Base-by-base conservation (phyloP, 2,797 vertebrate species). In the Champsocephalus gunnari region DNA sequence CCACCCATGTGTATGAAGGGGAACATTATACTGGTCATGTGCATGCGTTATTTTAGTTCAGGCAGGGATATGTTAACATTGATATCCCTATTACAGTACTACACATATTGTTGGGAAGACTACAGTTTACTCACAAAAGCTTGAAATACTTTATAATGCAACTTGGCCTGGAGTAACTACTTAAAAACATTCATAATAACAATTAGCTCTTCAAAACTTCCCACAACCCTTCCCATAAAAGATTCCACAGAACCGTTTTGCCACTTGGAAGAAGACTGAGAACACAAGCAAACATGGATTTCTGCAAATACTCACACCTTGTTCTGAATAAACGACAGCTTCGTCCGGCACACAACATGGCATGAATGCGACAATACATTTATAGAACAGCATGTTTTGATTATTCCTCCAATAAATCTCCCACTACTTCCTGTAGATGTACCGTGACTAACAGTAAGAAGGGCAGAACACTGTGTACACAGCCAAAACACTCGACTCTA, bases 261-360 rank as follows among this genome's bases (percentile, higher is more conserved):
- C 66, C 7, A 38, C n/a, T 48, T 38, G 21, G 7, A n/a, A 58
- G 58, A 75, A 67, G 3, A 50, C 19, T 13, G 45, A 44, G 12
- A 70, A 72, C 44, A 50, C 8, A 3, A 77, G 41, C 24, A 61
- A 48, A 60, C 55, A 49, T 17, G 24, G 3, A 55, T 1, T 47
- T 59, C 54, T 87, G 81, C 78, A 63, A 70, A 79, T 60, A 66
- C 69, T 84, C 50, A 24, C 47, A 63, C 1, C 47, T 60, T 11
- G 48, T 59, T 72, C 75, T 50, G 50, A 57, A 76, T 71, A 68
- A 57, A 73, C 21, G 9, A n/a, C 65, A 10, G 28, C 24, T 49
- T 13, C 10, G 54, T 66, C 49, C 41, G 45, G 9, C 19, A 51
- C 24, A 60, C 9, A 28, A 48, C 14, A n/a, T 21, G 12, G 9